Base-by-base conservation (phyloP, 2,888 invertebrate genomes). In the Meloe dianella region DNA sequence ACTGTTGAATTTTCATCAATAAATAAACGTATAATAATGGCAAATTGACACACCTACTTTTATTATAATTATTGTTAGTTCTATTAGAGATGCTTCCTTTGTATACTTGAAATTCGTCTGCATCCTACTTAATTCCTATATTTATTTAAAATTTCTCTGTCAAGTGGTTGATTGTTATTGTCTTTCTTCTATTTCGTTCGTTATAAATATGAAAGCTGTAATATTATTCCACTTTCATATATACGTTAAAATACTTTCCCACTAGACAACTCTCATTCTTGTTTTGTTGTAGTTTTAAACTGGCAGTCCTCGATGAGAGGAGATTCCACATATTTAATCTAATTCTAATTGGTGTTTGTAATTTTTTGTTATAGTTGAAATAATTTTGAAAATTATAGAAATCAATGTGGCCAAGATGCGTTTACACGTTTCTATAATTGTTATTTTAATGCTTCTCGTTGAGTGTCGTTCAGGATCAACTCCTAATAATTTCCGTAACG, bases 151-250 rank as follows among this genome's bases (percentile, higher is more conserved):
- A 47, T 47, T 47, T 47, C 47, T 47, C 47, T 47, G 10, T 47
- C 20, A 47, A 47, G 9, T 2, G 10, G 0, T 47, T 20, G 47
- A 47, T 47, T 47, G 10, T 47, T 2, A 20, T 10, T 47, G 20
- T 20, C 66, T 20, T 57, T 61, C 20, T 30, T 30, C 47, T 47
- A 47, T 63, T 35, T 63, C 58, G 41, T 38, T 57, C 60, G 41
- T 57, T 54, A 64, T 38, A 70, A 72, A 72, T n/a, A n/a, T 67
- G 72, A 72, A 72, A 72, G 70, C 70, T 66, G 63, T 59, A 56
- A 64, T 68, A 68, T 32, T 68, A 68, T 68, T 68, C 68, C 68
- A 68, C 68, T 69, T 73, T 67, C 71, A 60, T 68, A 57, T 54
- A 58, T 63, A 22, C 12, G 51, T 24, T 24, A 67, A 67, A 60